Base-by-base conservation (phyloP, 2,888 invertebrate species). In the Atrina japonica region DNA sequence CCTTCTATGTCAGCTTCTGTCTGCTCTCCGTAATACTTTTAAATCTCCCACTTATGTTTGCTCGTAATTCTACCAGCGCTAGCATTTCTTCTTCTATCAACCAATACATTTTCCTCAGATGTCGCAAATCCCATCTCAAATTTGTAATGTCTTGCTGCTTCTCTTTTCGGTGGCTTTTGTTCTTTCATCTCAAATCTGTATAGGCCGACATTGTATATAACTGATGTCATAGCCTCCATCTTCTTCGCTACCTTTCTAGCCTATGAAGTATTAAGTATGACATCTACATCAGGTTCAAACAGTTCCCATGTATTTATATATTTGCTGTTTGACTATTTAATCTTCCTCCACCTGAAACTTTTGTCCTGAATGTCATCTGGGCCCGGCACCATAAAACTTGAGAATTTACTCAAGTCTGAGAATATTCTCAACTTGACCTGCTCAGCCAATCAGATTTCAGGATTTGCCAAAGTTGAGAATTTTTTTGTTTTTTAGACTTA, bases 161-260 rank as follows among this genome's bases (percentile, higher is more conserved):
- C 9, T 21, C 25, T 30, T 18, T 25, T 27, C 21, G 11, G 14
- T 1, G 6, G 18, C 7, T 23, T 47, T 27, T 40, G n/a, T 25
- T 67, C 41, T 29, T 49, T 52, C 27, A 18, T 41, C 21, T 43
- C 59, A 66, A 52, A 66, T n/a, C 59, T 59, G n/a, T 52, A 58
- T 5, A 59, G 25, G 16, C 65, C 60, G 6, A 72, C 25, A 21
- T 56, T 68, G 49, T 63, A 61, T 2, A 59, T 63, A 21, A 64
- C 63, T 35, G 66, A 40, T 18, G 61, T 40, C 66, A 67, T 70
- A 29, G 55, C 45, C 40, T 64, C 41, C 50, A 49, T 68, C 23
- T 58, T 43, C 64, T 21, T 61, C 35, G n/a, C n/a, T n/a, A 58
- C 41, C 14, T 35, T 16, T 40, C 58, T 43, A 9, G 58, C 58